Conservation (phyloP, 2,113 vertebrate genomes). For the Delphinus delphis region DNA sequence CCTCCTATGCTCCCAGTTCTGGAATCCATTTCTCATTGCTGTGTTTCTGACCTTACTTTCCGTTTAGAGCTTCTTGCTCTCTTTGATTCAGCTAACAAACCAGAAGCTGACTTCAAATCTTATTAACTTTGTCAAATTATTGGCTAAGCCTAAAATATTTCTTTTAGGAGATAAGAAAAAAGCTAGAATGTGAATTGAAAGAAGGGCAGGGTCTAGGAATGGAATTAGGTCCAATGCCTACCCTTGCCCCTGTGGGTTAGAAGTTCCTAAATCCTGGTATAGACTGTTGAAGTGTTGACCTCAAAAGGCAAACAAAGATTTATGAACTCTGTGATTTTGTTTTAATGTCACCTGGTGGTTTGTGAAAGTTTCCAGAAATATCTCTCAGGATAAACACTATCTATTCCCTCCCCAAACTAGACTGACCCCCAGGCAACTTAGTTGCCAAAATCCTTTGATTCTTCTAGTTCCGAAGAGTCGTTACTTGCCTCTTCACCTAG, state of each 20-base stretch:
- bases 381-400: not conserved
- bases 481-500: not conserved
- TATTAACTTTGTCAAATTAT: slow-evolving; percentile 5
- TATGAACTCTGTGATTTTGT: not conserved
- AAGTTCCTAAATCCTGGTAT: not conserved
- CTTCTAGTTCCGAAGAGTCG: not conserved
- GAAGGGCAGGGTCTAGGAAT: not conserved
- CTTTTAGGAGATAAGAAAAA: not conserved
- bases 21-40: not conserved
- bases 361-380: slow-evolving; percentile 25
- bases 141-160: not conserved
- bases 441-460: not conserved
- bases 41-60: not conserved
- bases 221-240: not conserved
- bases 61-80: not conserved
- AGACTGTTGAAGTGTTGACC: not conserved
- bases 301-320: not conserved
- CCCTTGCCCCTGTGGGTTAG: not conserved
- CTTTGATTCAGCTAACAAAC: not conserved
- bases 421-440: not conserved
- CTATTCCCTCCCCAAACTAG: not conserved
- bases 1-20: not conserved
- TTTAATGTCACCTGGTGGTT: not conserved
- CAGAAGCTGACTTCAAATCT: not conserved
- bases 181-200: not conserved